Evolutionary conservation across 2,797 vertebrate species (phyloP), one percentile per base, ranked within the genome.

Genomic region (Muscicapa comitata): DNA sequence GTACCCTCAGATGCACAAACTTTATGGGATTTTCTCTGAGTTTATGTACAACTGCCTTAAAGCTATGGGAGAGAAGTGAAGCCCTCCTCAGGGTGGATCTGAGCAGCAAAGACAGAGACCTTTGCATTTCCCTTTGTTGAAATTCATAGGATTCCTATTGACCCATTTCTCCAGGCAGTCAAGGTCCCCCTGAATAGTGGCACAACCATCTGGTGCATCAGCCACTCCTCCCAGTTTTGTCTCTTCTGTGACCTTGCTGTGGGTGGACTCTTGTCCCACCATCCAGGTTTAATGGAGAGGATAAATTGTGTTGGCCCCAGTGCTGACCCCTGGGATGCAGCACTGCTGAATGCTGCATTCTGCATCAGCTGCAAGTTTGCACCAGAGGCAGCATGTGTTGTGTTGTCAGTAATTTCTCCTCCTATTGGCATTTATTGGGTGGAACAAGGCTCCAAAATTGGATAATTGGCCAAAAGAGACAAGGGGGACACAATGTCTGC

Each of bases 161-260:
- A 50, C 43, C 43, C 37, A 43, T 89, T 93, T 87, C 83, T 93
- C 25, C 43, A 66, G 55, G 67, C 66, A 58, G 37, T 81, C 31
- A 28, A 84, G 57, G 40, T 89, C 63, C 67, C 53, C 38, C 43
- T 96, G 93, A 95, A 93, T 90, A 90, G 77, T 63, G 86, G 48
- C 77, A 87, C 71, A 93, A 63, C 71, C 88, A 88, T 94, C 91
- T 96, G 91, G 55, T 82, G 51, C 67, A 62, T 55, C 79, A 75
- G 76, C 66, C 66, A 58, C 90, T 95, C 89, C 93, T 93, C 89
- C 80, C 55, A 62, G 86, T 95, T 94, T 89, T 94, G 74, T 93
- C 9, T 95, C 74, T 53, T 70, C 55, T 66, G 43, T 4, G 1
- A 15, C 81, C 78, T 93, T 67, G 38, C 66, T 61, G 75, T 3